Conservation (phyloP, 1,140 invertebrate genomes). For the Leptopilina boulardi region DNA sequence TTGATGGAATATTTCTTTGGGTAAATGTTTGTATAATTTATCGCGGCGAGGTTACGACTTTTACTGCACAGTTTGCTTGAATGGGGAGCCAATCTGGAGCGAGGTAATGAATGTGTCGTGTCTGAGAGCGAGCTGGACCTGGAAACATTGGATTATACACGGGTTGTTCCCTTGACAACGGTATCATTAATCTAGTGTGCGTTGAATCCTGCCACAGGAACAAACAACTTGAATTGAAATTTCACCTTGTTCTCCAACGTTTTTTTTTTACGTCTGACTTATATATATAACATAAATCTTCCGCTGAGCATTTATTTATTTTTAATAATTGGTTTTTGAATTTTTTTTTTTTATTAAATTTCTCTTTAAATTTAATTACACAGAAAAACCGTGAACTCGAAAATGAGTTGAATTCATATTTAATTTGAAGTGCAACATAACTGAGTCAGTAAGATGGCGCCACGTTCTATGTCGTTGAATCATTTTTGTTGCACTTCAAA, state of each 20-base stretch:
- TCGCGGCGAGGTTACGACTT: neutral
- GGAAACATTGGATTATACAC: slow-evolving; percentile 5
- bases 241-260: neutral
- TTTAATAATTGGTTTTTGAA: neutral
- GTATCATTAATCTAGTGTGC: neutral
- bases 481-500: no score
- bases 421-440: no score
- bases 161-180: neutral
- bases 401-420: no score
- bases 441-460: no score
- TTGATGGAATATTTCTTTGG: neutral
- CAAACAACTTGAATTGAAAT: slow-evolving; percentile 14
- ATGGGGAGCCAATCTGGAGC: neutral
- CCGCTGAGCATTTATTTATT: neutral
- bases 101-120: slow-evolving; percentile 6
- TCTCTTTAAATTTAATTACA: no score
- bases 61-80: neutral
- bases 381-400: no score
- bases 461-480: no score
- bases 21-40: neutral
- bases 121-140: neutral
- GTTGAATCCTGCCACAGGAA: neutral
- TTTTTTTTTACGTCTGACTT: neutral
- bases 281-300: neutral
- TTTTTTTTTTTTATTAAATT: no score